Base-by-base conservation (phyloP, 2,113 vertebrate species). In the Grammomys surdaster region DNA sequence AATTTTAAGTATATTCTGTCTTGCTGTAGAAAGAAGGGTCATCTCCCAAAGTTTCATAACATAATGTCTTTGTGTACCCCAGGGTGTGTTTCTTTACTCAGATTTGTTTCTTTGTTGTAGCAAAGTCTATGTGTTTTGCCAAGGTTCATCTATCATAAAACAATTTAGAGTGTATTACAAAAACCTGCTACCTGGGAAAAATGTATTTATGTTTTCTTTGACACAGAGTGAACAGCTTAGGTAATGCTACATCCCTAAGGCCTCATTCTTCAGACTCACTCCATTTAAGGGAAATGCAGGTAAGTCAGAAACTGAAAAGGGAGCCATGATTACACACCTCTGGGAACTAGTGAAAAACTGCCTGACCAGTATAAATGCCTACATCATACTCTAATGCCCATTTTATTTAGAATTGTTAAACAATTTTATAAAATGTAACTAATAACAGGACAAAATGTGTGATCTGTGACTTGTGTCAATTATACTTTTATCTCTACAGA, bases 111-210 rank as follows among this genome's bases (percentile, higher is more conserved):
- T 94, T 92, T 97, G 93, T 95, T 96, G 78, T 95, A 95, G 92
- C 88, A 89, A 26, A 94, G 77, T 69, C 51, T 17, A 72, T 97
- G 46, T 82, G n/a, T 97, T 97, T 97, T 95, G 46, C 76, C 82
- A 63, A 31, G 56, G 36, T 91, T 96, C 93, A 96, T 98, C 80
- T 97, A 96, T 97, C 97, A 97, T 92, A 96, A 98, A 98, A 96
- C 94, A 95, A 97, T 96, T 96, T 97, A 91, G 46, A 93, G 36
- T 85, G n/a, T 46, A 82, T 96, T 63, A 72, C 85, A 90, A 93
- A 98, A 96, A 22, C 33, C 54, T 26, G 94, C 48, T 92, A 54
- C 92, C 88, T 95, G 60, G 77, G 77, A 95, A 97, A 95, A 96
- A 95, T 95, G 73, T 84, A 95, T 96, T 97, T 98, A 89, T 95